These are phyloP conservation scores for Loxodonta africana DNA, from an alignment of 2,113 vertebrate species.

Conservation along the genomic window DNA sequence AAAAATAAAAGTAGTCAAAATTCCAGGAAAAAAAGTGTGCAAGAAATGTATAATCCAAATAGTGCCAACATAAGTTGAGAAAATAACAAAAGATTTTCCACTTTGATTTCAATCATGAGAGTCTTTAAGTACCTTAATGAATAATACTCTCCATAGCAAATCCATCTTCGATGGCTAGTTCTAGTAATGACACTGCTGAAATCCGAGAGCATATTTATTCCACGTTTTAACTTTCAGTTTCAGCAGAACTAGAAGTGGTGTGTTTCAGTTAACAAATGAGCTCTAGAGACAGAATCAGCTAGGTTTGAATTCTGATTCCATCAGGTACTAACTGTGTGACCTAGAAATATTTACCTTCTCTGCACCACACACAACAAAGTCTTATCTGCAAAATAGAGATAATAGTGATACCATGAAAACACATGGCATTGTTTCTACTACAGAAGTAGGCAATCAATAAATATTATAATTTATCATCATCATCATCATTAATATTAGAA, in stretches of 20 bases:
- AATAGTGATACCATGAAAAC: neutral
- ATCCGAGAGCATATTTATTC: slow-evolving; percentile 1
- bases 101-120: neutral
- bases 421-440: neutral
- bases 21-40: neutral
- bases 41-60: neutral
- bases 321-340: neutral
- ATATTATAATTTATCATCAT: neutral
- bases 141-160: neutral
- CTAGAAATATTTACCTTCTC: neutral
- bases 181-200: neutral
- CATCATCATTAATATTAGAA: neutral
- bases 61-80: neutral
- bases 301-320: neutral
- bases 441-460: neutral
- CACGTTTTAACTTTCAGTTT: neutral
- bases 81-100: neutral
- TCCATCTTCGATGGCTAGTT: neutral
- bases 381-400: neutral
- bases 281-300: neutral
- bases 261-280: neutral
- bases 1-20: neutral
- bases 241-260: neutral
- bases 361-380: neutral
- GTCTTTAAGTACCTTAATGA: neutral